Conservation (phyloP, 2,888 invertebrate genomes). For the Bedellia somnulentella region DNA sequence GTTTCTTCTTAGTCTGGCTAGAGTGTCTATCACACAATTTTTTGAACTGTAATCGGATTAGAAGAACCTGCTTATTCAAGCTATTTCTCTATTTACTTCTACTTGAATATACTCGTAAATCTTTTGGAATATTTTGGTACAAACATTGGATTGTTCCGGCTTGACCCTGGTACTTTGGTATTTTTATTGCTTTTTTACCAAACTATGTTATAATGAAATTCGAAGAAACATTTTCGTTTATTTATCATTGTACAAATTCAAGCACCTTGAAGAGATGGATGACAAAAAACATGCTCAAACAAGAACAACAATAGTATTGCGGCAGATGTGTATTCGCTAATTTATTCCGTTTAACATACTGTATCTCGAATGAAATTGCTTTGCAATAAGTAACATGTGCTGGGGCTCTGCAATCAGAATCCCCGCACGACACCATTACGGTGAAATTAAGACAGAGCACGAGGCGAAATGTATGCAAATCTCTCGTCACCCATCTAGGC, state of each 20-base stretch:
- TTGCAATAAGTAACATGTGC: conserved; percentile 32
- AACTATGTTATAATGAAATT: no score
- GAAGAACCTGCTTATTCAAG: conserved; percentile 21
- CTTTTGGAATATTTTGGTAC: conserved; percentile 26
- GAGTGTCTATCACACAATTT: no score
- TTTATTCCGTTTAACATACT: conserved; percentile 3
- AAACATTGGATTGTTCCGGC: conserved; percentile 36
- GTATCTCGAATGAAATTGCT: conserved; percentile 29
- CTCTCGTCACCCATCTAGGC: conserved; percentile 10
- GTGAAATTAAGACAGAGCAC: conserved; percentile 53
- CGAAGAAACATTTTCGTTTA: no score
- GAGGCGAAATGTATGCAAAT: conserved; percentile 53
- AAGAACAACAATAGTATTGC: no score
- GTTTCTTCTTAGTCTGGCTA: no score
- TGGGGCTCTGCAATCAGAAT: conserved; percentile 15
- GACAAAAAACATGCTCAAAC: no score
- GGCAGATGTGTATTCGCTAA: no score
- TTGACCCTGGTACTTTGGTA: conserved; percentile 41
- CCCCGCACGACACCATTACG: conserved; percentile 27
- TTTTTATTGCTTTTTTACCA: conserved; percentile 43
- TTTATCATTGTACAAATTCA: no score
- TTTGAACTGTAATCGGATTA: background rate
- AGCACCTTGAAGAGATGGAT: no score
- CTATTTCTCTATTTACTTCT: conserved; percentile 27
- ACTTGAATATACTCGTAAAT: conserved; percentile 27